phyloP scores from a whole-genome alignment of 2,797 vertebrate species.

The Megaceryle alcyon region DNA sequence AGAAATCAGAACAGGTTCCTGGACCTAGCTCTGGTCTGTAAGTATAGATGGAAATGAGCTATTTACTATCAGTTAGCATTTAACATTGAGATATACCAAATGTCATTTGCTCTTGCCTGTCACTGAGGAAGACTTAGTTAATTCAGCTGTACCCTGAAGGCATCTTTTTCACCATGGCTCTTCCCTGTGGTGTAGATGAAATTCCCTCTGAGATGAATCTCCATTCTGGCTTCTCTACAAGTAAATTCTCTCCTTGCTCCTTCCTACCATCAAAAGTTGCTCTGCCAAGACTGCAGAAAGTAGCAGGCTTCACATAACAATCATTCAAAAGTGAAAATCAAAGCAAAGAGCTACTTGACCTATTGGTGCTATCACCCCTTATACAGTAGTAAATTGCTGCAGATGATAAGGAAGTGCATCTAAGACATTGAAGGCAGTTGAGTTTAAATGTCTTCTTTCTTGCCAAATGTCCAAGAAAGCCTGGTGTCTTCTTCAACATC shows the following conservation, averaged over 20 bases:
- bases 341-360: not conserved
- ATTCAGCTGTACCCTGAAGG: not conserved
- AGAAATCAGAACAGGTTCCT: not conserved
- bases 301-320: not conserved
- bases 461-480: not conserved
- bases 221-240: not conserved
- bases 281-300: not conserved
- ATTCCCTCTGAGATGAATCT: not conserved
- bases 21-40: not conserved
- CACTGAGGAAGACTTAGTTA: not conserved
- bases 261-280: not conserved
- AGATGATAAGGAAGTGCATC: not conserved
- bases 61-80: not conserved
- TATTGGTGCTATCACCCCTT: not conserved
- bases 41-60: not conserved
- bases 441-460: not conserved
- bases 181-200: not conserved
- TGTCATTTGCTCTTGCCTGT: not conserved
- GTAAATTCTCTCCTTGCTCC: not conserved
- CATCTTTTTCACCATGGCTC: not conserved
- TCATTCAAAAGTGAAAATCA: not conserved
- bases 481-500: not conserved
- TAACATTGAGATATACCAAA: not conserved
- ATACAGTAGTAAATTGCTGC: slow-evolving; percentile 12
- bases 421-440: not conserved